phyloP scores from a whole-genome alignment of 2,888 invertebrate species.

The Aelia acuminata region DNA sequence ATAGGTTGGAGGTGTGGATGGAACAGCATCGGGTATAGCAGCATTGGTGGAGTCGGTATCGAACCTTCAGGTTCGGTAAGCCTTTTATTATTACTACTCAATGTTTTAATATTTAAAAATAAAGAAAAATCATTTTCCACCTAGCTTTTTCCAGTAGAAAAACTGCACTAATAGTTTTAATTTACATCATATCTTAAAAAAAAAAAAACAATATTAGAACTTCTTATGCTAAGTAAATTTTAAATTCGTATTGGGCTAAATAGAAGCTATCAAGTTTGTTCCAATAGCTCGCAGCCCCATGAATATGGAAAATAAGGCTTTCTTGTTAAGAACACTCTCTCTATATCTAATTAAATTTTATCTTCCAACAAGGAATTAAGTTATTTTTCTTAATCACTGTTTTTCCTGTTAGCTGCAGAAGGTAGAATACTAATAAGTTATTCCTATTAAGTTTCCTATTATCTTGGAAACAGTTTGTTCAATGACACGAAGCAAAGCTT shows the following conservation, averaged over 20 bases:
- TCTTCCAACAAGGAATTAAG: not conserved
- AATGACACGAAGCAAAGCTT: not conserved
- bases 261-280: not conserved
- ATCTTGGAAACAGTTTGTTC: not conserved
- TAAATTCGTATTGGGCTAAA: not conserved
- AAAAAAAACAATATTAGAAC: too few relatives aligned
- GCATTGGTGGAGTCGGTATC: too few relatives aligned
- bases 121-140: too few relatives aligned
- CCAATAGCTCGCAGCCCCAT: not conserved
- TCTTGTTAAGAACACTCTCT: not conserved
- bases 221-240: not conserved
- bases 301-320: not conserved
- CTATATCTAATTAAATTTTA: constrained; percentile 39
- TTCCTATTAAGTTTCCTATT: not conserved
- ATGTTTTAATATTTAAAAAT: too few relatives aligned
- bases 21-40: too few relatives aligned
- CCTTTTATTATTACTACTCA: too few relatives aligned
- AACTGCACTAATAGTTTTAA: too few relatives aligned
- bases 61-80: too few relatives aligned
- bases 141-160: too few relatives aligned
- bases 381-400: constrained; percentile 13
- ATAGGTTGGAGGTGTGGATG: too few relatives aligned
- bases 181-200: too few relatives aligned
- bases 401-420: not conserved
- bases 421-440: constrained; percentile 4